Base-by-base conservation (phyloP, 2,797 vertebrate species). In the Adelosebastes latens region DNA sequence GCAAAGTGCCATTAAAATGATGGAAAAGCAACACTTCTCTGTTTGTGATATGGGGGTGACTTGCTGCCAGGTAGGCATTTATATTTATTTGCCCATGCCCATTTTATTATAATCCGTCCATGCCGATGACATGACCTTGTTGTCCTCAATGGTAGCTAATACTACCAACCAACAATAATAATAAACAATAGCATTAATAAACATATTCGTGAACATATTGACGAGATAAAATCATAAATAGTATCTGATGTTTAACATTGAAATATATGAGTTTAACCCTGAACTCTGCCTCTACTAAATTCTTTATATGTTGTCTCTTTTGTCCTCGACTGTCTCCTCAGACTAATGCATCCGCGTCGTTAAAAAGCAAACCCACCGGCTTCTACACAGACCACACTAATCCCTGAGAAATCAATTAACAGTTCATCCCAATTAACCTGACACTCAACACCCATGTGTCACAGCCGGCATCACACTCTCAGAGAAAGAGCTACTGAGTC, bases 381-480 rank as follows among this genome's bases (percentile, higher is more conserved):
- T 80, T 70, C 81, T 65, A 61, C 3, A 76, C 2, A 76, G 59
- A 82, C 77, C 29, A 12, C 76, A 46, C 75, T 83, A 90, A 89
- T 92, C 90, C 90, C 88, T 2, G 4, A 63, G 79, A 91, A 92
- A 93, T 93, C 89, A 89, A 92, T 93, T 87, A 88, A 77, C 75
- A 80, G 82, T 82, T 87, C 87, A 79, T 84, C 65, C 81, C 79
- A 89, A 89, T 94, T 86, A 93, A 89, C 75, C 87, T 59, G 83
- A 78, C 64, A 61, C 64, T 73, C 72, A 27, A 34, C 81, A 59
- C 60, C 77, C 24, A 22, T 34, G 65, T 80, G 79, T 81, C 82
- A 84, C 80, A 85, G 82, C 69, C 27, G 34, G 79, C 62, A 64
- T 78, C 55, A 6, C 9, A 2, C 62, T 64, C 34, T 62, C 46